Conservation (phyloP, 2,888 invertebrate species). For the Lomographa bimaculata region DNA sequence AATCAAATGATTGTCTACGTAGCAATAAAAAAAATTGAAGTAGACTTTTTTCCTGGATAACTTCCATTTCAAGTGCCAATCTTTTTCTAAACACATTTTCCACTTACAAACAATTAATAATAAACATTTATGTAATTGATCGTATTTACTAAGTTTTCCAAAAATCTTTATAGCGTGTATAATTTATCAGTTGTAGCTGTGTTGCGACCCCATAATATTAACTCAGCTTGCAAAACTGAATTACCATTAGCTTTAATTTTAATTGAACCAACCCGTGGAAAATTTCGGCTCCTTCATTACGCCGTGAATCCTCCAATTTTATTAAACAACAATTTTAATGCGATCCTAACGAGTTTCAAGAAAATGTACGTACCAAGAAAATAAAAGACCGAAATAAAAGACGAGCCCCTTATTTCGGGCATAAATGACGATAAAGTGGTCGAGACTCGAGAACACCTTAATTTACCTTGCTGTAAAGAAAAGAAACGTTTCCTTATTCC, state of each 20-base stretch:
- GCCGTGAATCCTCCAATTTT: conserved; percentile 23
- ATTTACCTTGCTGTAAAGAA: conserved; percentile 41
- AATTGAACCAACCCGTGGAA: conserved; percentile 15
- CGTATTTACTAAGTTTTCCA: too few species aligned
- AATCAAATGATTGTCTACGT: too few species aligned
- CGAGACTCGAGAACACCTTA: conserved; percentile 31
- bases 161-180: too few species aligned
- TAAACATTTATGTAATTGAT: too few species aligned
- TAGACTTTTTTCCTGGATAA: too few species aligned
- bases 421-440: conserved; percentile 38
- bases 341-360: conserved; percentile 28
- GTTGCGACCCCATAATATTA: too few species aligned
- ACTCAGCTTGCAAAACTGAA: conserved; percentile 4
- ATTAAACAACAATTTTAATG: conserved; percentile 35
- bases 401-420: conserved; percentile 37
- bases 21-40: too few species aligned
- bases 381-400: conserved; percentile 26
- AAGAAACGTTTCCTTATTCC: conserved; percentile 38
- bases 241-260: conserved; percentile 12
- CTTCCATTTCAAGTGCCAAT: too few species aligned
- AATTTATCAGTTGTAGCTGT: too few species aligned
- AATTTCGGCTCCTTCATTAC: conserved; percentile 28
- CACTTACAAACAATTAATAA: too few species aligned
- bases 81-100: too few species aligned
- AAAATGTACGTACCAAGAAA: conserved; percentile 20